These are phyloP conservation scores for Tipula lateralis DNA, from an alignment of 2,888 invertebrate species.

Conservation along the genomic window DNA sequence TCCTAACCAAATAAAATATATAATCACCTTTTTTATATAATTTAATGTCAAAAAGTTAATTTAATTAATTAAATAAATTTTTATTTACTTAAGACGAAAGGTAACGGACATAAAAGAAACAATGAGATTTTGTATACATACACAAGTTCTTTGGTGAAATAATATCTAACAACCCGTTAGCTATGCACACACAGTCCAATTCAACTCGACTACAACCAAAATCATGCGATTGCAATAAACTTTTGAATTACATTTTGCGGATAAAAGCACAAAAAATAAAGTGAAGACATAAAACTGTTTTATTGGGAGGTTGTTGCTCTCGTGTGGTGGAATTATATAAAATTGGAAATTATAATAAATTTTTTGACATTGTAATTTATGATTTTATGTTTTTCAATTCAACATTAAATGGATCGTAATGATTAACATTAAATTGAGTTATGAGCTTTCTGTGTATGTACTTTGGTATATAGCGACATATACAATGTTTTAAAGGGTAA, in stretches of 20 bases:
- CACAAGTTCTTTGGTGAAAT: too few relatives aligned
- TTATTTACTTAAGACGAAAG: neutral
- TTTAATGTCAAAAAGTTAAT: neutral
- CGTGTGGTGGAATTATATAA: neutral
- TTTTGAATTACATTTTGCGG: too few relatives aligned
- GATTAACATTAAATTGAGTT: neutral
- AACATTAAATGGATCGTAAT: neutral
- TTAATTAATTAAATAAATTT: neutral
- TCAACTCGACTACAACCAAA: too few relatives aligned
- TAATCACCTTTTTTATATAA: neutral
- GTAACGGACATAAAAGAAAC: neutral
- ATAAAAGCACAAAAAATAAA: neutral
- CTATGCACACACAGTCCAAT: too few relatives aligned
- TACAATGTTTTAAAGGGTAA: too few relatives aligned
- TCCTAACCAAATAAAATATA: neutral
- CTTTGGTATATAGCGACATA: too few relatives aligned
- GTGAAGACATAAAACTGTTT: neutral
- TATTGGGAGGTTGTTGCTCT: neutral
- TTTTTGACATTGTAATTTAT: neutral
- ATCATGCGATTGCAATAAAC: too few relatives aligned
- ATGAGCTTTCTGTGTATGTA: too few relatives aligned
- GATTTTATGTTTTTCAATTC: neutral
- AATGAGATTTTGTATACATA: too few relatives aligned
- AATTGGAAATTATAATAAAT: neutral
- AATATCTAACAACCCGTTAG: too few relatives aligned